A percentile compares a stretch with the other conserved stretches of the same genome.
phyloP scores from a whole-genome alignment of 2,888 invertebrate genomes.

The Philonicus albiceps region DNA sequence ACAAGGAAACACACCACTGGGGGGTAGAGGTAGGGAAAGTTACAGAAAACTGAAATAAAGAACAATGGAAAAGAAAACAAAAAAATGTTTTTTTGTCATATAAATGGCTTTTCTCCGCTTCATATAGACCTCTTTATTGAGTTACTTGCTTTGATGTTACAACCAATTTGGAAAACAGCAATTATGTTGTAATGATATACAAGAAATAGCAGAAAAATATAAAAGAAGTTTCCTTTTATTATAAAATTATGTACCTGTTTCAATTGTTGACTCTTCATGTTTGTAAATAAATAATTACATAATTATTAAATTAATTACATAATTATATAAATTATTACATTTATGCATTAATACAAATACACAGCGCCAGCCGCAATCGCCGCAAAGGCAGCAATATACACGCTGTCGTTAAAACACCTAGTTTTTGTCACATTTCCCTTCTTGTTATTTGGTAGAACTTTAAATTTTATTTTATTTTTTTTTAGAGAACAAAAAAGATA shows the following conservation, averaged over 20 bases:
- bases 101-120: constrained; percentile 32
- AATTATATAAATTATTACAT: constrained; percentile 40
- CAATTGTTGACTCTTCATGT: constrained; percentile 3
- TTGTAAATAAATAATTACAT: constrained; percentile 41
- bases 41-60: neutral
- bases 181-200: constrained; percentile 29
- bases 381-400: neutral
- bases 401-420: constrained; percentile 14
- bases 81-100: constrained; percentile 21
- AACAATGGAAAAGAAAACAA: neutral
- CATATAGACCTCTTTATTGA: constrained; percentile 38
- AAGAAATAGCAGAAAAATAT: constrained; percentile 23
- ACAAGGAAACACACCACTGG: neutral
- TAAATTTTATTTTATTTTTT: neutral
- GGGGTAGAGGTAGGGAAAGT: neutral
- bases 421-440: constrained; percentile 16
- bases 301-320: constrained; percentile 42
- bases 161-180: constrained; percentile 33
- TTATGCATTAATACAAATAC: constrained; percentile 41
- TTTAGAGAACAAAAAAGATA: neutral
- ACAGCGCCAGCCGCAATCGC: neutral
- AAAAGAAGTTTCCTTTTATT: constrained; percentile 36
- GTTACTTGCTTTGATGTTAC: constrained; percentile 39
- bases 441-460: constrained; percentile 17
- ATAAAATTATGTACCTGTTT: constrained; percentile 34